Evolutionary conservation across 2,888 invertebrate species (phyloP), one percentile per base, ranked within the genome.

Genomic region (Phrixothrix hirtus): DNA sequence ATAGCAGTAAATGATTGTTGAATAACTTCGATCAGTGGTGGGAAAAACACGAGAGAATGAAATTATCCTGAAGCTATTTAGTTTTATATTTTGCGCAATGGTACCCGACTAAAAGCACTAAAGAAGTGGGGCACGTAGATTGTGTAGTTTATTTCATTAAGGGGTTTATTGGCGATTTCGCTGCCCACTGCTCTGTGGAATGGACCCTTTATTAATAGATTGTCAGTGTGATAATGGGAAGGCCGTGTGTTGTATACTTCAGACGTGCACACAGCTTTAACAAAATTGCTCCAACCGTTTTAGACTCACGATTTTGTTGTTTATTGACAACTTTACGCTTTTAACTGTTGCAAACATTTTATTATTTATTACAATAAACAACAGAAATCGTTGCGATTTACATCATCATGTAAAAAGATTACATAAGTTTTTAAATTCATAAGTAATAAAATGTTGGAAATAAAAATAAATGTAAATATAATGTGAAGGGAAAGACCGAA

Each of bases 131-230:
- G 37, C 49, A 49, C 49, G 45, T 45, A 44, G 39, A 48, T 39
- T 45, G 45, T 51, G 44, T 38, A 51, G 44, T 51, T 51, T 45
- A 45, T 51, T 51, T 51, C 38, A 51, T 51, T 51, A 51, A 39
- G 34, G 51, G 27, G 51, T 51, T 51, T 51, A 51, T 44, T 51
- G 51, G 36, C 51, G 51, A 51, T 51, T 51, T 51, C 32, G 45
- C 29, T 45, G 44, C 26, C 46, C 42, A 42, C 47, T 36, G 52
- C 52, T 56, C 45, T 52, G 42, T 31, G 39, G 47, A 52, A 52
- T 44, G 41, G 56, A 48, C 52, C 48, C 48, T 53, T 56, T 56
- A 56, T 56, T 53, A 53, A 53, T 56, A 56, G 52, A 56, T 56
- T 56, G 56, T 56, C 42, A 51, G 51, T 51, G 55, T 47, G 51